These are phyloP conservation scores for Ictidomys tridecemlineatus DNA, from an alignment of 2,113 vertebrate genomes.

Conservation along the genomic window DNA sequence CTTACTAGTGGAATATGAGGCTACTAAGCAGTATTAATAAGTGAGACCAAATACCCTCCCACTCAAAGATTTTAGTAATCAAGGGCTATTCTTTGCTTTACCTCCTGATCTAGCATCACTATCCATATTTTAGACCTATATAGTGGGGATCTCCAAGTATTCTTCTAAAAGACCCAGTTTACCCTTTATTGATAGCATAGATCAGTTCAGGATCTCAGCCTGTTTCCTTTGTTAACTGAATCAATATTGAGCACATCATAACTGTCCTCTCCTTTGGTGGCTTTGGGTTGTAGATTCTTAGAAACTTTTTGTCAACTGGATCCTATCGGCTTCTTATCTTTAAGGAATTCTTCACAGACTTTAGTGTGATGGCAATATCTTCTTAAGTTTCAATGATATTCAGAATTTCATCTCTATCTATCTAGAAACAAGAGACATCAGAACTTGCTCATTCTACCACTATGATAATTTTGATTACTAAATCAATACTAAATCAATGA, in stretches of 20 bases:
- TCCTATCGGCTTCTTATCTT: background rate
- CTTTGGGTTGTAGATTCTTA: background rate
- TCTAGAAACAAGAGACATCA: background rate
- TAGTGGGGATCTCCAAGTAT: rapidly evolving
- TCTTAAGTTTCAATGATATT: background rate
- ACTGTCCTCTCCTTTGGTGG: background rate
- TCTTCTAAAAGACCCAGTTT: background rate
- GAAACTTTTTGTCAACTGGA: background rate
- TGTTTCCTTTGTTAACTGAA: background rate
- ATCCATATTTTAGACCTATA: background rate
- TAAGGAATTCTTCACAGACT: background rate
- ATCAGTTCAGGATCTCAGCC: background rate
- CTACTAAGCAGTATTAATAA: background rate
- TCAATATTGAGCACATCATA: background rate
- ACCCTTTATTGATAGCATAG: background rate
- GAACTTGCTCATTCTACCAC: background rate
- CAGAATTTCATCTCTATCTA: background rate
- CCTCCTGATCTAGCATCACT: background rate
- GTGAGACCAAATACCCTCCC: background rate
- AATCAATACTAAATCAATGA: background rate
- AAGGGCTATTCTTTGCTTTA: rapidly evolving
- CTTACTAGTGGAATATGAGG: background rate
- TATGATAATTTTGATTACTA: background rate
- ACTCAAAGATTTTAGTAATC: background rate
- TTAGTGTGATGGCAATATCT: background rate